Evolutionary conservation across 2,797 vertebrate genomes (phyloP).

Genomic region (Pseudocheirus occidentalis): DNA sequence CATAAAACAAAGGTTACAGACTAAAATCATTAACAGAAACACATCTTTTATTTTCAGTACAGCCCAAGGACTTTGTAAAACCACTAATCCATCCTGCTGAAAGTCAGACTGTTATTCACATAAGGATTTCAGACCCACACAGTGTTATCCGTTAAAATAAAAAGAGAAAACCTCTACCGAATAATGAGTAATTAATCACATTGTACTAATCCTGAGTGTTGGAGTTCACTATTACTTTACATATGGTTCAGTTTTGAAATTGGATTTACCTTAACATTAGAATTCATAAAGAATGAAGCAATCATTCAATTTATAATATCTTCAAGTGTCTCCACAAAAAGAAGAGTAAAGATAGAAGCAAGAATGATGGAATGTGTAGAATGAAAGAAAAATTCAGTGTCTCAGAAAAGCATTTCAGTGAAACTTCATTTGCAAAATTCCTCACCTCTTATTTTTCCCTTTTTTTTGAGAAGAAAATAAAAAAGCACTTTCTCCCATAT

Average conservation of each 20-base stretch:
- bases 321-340: slow-evolving; percentile 2
- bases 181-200: slow-evolving; percentile 5
- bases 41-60: neutral
- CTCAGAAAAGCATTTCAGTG: neutral
- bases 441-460: neutral
- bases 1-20: neutral
- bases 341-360: neutral
- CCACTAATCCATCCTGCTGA: neutral
- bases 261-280: neutral
- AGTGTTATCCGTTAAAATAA: neutral
- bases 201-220: neutral
- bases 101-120: neutral
- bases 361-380: neutral
- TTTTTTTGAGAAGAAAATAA: neutral
- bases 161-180: neutral
- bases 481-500: neutral
- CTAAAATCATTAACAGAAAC: neutral
- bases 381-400: neutral
- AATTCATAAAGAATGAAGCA: neutral
- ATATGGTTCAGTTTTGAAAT: slow-evolving; percentile 2
- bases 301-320: slow-evolving; percentile 24
- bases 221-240: neutral
- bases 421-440: neutral
- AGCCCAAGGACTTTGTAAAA: neutral
- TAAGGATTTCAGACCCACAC: neutral